A percentile compares a stretch with the other conserved stretches of the same genome.
These are phyloP conservation scores for Eunapius fragilis DNA, from an alignment of 37 sponge, comb jelly and placozoan species.

Conservation along the genomic window DNA sequence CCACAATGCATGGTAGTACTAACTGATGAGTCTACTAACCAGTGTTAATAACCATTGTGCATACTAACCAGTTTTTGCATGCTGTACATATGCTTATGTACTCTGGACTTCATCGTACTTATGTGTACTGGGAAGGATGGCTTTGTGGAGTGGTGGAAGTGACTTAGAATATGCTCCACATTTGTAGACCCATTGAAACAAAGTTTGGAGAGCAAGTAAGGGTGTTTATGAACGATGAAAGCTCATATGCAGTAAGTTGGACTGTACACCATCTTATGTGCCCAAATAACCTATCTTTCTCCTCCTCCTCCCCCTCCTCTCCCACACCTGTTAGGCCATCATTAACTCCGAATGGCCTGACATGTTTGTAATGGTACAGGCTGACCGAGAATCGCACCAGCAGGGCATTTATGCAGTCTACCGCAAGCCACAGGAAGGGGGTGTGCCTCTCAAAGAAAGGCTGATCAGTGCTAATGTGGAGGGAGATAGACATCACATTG, in stretches of 20 bases:
- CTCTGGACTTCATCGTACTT: background rate
- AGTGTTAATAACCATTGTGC: too few species aligned
- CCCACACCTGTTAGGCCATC: constrained; percentile 35
- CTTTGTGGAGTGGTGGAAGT: background rate
- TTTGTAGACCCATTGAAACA: background rate
- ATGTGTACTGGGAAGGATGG: background rate
- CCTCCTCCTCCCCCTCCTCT: background rate
- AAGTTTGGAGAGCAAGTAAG: background rate
- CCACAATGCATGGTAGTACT: background rate
- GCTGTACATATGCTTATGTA: background rate
- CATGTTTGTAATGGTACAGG: constrained; percentile 62
- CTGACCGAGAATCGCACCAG: background rate
- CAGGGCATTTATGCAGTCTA: constrained; percentile 56
- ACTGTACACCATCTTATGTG: background rate
- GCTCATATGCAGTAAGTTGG: constrained; percentile 3
- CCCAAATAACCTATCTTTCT: background rate
- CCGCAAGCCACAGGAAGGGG: constrained; percentile 65
- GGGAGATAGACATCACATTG: constrained; percentile 63
- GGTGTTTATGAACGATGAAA: background rate
- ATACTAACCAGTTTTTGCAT: background rate
- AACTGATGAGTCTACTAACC: background rate
- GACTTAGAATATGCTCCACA: too few species aligned
- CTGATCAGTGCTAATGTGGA: constrained; percentile 62
- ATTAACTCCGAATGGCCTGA: constrained; percentile 79
- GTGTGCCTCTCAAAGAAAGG: constrained; percentile 38